Conservation (phyloP, 2,797 vertebrate species). For the Triplophysa bombifrons region DNA sequence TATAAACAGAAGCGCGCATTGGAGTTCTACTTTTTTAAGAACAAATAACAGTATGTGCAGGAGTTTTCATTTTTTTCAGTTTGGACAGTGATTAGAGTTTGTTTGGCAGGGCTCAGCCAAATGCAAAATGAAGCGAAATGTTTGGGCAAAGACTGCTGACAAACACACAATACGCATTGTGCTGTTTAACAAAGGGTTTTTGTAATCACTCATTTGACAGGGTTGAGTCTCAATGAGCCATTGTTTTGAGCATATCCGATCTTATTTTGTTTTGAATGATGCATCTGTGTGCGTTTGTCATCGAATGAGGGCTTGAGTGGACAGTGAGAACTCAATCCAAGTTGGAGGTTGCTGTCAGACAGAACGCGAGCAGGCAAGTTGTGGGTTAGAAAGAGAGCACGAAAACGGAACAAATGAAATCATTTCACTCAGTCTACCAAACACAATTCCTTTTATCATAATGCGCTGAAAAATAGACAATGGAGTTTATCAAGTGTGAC, state of each 20-base stretch:
- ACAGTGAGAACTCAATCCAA: not conserved
- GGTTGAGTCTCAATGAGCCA: constrained; percentile 2
- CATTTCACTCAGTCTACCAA: not conserved
- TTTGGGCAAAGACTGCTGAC: not conserved
- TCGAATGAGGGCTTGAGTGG: not conserved
- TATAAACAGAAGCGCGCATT: constrained; percentile 36
- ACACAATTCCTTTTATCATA: not conserved
- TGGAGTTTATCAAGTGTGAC: not conserved
- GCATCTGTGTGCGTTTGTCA: constrained; percentile 9
- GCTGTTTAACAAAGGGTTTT: not conserved
- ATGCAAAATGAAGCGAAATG: not conserved
- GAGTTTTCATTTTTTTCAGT: not conserved
- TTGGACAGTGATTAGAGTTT: constrained; percentile 17
- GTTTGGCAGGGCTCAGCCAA: constrained; percentile 16
- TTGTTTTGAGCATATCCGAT: constrained; percentile 22
- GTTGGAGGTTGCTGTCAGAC: not conserved
- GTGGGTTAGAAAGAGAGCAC: not conserved
- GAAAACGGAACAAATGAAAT: not conserved
- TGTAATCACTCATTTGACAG: not conserved
- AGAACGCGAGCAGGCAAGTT: not conserved
- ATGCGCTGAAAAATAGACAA: constrained; percentile 32
- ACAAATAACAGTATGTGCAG: not conserved
- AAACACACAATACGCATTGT: not conserved
- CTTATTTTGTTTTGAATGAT: not conserved
- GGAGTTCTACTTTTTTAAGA: constrained; percentile 21